phyloP scores from a whole-genome alignment of 2,113 vertebrate genomes.

The Aspiorhynchus laticeps region DNA sequence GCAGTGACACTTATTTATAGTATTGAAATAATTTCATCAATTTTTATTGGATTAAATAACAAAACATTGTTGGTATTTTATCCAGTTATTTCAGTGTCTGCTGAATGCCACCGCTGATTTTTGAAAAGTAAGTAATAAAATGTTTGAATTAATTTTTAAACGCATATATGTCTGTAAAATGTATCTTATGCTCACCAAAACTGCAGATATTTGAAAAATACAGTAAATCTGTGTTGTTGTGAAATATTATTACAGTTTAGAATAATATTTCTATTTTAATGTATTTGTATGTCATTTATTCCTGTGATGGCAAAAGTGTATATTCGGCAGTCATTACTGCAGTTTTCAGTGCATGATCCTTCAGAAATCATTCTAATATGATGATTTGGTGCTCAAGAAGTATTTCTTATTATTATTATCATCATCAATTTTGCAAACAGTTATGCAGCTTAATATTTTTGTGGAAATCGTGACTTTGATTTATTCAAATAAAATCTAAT shows the following conservation, averaged over 20 bases:
- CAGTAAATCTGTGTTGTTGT: not conserved
- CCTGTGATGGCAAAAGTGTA: not conserved
- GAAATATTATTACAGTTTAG: not conserved
- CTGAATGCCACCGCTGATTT: conserved; percentile 27
- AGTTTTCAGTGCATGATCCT: not conserved
- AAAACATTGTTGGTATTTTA: too few species aligned
- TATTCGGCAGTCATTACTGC: not conserved
- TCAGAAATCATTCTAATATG: not conserved
- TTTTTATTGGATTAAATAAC: not conserved
- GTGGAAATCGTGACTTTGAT: not conserved
- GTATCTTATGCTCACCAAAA: not conserved
- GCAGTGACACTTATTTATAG: not conserved
- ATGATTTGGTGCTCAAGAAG: not conserved
- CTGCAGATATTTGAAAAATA: not conserved
- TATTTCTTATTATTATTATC: not conserved
- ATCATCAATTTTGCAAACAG: not conserved
- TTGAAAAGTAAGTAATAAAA: not conserved
- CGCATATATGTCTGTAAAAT: too few species aligned
- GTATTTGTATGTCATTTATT: not conserved
- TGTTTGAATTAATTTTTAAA: not conserved
- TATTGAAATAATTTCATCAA: not conserved
- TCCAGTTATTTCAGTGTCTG: conserved; percentile 18
- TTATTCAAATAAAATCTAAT: not conserved
- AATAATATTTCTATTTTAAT: not conserved
- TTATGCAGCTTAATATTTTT: not conserved